phyloP scores from a whole-genome alignment of 2,797 vertebrate genomes.

The Iguana delicatissima region DNA sequence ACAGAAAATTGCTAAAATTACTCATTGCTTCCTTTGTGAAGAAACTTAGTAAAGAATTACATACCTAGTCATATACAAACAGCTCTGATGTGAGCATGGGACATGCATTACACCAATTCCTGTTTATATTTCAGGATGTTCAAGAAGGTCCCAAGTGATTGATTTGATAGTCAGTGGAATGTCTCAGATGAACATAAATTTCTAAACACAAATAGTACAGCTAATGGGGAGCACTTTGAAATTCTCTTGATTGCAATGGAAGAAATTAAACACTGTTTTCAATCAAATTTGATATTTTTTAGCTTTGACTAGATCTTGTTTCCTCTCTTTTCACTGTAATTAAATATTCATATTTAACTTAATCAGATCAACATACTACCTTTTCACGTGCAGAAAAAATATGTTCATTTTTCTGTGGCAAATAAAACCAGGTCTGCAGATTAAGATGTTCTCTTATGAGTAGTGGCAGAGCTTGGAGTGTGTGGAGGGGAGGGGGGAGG shows the following conservation, averaged over 20 bases:
- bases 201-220: neutral
- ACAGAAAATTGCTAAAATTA: too few relatives aligned
- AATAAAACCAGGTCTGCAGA: neutral
- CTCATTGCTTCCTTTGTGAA: too few relatives aligned
- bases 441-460: slow-evolving; percentile 11
- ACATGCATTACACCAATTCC: too few relatives aligned
- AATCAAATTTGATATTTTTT: neutral
- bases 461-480: too few relatives aligned
- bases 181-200: neutral
- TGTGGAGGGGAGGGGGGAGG: too few relatives aligned
- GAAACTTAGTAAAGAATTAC: too few relatives aligned
- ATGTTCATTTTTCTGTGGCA: slow-evolving; percentile 19
- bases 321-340: neutral
- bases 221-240: neutral
- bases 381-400: neutral
- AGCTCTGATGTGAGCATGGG: neutral
- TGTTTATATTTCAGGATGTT: neutral
- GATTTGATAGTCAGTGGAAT: neutral
- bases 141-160: neutral
- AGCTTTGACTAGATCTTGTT: neutral
- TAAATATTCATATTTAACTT: neutral
- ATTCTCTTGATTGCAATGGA: neutral
- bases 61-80: neutral
- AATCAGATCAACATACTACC: neutral
- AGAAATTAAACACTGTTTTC: neutral